phyloP scores from a whole-genome alignment of 2,888 invertebrate species.

The Carabus problematicus region DNA sequence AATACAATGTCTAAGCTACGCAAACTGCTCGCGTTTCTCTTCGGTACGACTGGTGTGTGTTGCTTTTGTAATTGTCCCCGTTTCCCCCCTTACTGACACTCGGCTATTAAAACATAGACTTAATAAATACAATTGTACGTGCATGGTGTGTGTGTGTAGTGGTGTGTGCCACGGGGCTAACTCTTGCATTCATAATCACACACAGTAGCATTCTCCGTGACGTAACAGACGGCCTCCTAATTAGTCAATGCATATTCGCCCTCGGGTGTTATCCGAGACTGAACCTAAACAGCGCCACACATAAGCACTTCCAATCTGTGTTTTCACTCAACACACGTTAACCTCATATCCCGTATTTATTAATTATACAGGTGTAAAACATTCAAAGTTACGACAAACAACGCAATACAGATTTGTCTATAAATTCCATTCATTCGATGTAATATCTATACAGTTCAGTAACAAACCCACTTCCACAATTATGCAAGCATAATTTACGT shows the following conservation, averaged over 20 bases:
- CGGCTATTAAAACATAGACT: conserved; percentile 13
- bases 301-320: background rate
- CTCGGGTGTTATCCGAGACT: background rate
- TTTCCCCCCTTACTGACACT: conserved; percentile 3
- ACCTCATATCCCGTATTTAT: too few relatives aligned
- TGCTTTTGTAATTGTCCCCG: conserved; percentile 29
- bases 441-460: too few relatives aligned
- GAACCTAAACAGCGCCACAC: conserved; percentile 7
- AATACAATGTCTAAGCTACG: too few relatives aligned
- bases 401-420: too few relatives aligned
- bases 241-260: conserved; percentile 56
- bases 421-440: too few relatives aligned
- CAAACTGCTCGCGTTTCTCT: too few relatives aligned
- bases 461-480: too few relatives aligned
- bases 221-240: conserved; percentile 59
- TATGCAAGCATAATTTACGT: too few relatives aligned
- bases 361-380: too few relatives aligned
- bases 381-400: too few relatives aligned
- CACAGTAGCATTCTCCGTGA: conserved; percentile 58
- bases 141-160: background rate
- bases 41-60: background rate
- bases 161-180: conserved; percentile 13
- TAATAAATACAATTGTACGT: background rate
- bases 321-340: too few relatives aligned
- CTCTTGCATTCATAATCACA: conserved; percentile 48